phyloP scores from a whole-genome alignment of 2,797 vertebrate species.

The Liasis olivaceus region DNA sequence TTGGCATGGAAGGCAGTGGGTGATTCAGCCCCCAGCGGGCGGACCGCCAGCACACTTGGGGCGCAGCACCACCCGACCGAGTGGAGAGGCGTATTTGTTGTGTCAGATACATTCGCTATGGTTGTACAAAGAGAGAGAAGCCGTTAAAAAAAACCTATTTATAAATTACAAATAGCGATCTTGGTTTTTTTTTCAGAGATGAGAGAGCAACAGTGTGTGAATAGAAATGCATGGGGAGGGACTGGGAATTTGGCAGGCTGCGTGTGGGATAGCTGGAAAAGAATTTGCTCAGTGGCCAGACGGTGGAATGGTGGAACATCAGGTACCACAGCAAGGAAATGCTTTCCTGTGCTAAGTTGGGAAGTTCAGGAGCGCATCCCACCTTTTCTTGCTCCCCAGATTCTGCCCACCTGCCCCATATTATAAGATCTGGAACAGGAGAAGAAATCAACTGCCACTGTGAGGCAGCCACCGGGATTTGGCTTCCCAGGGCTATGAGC shows the following conservation, averaged over 20 bases:
- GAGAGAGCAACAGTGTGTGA: not conserved
- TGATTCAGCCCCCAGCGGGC: not conserved
- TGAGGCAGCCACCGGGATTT: not conserved
- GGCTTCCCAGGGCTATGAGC: not conserved
- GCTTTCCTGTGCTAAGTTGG: not conserved
- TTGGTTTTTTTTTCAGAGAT: not conserved
- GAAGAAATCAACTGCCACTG: not conserved
- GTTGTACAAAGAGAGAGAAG: not conserved
- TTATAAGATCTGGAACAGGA: not conserved
- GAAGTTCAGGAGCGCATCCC: not conserved
- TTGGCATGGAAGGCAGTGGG: slow-evolving; percentile 23
- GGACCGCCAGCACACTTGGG: not conserved
- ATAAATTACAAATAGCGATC: slow-evolving; percentile 18
- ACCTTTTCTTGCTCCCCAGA: not conserved
- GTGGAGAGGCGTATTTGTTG: not conserved
- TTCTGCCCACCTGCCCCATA: not conserved
- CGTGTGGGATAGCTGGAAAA: not conserved
- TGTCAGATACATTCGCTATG: not conserved
- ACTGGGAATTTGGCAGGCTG: not conserved
- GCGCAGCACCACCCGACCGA: not conserved
- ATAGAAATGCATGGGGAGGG: slow-evolving; percentile 2
- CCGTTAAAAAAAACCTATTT: not conserved
- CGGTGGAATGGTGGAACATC: not conserved
- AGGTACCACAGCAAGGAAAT: not conserved
- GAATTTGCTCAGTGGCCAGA: not conserved